These are phyloP conservation scores for Bellardia pandia DNA, from an alignment of 2,888 invertebrate genomes.

Conservation along the genomic window DNA sequence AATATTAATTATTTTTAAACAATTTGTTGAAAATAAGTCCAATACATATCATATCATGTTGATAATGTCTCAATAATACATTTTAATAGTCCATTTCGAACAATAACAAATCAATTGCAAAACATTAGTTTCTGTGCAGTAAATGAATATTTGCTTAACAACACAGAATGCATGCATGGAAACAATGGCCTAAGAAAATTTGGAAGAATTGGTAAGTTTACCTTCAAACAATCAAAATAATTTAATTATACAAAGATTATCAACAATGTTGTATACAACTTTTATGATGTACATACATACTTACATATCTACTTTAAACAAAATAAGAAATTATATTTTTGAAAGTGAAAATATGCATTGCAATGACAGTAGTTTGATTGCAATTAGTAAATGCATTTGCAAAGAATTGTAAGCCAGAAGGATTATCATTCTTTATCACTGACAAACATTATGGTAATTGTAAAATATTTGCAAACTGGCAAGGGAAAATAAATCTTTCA, in stretches of 20 bases:
- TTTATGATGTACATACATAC: too few relatives aligned
- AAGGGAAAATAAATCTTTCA: background rate
- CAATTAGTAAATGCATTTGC: constrained; percentile 38
- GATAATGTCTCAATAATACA: background rate
- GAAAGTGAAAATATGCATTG: background rate
- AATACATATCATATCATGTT: background rate
- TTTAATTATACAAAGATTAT: constrained; percentile 33
- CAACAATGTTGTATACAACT: background rate
- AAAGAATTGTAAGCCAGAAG: background rate
- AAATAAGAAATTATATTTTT: constrained; percentile 9
- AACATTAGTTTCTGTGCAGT: constrained; percentile 10
- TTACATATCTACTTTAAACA: background rate
- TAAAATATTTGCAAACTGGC: background rate
- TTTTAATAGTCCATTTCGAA: background rate
- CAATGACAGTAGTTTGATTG: constrained; percentile 33
- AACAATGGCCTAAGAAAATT: background rate
- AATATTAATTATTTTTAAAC: constrained; percentile 60
- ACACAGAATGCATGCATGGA: background rate
- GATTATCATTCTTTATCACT: background rate
- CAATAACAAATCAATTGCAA: constrained; percentile 23
- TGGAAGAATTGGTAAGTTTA: constrained; percentile 17
- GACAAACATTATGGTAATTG: background rate
- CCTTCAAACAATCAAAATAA: constrained; percentile 36
- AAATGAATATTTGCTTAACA: constrained; percentile 38
- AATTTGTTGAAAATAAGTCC: constrained; percentile 11